Percentiles rank a stretch among this genome's conserved stretches.
Conservation (phyloP, 1,140 invertebrate genomes). For the Vanessa tameamea region DNA sequence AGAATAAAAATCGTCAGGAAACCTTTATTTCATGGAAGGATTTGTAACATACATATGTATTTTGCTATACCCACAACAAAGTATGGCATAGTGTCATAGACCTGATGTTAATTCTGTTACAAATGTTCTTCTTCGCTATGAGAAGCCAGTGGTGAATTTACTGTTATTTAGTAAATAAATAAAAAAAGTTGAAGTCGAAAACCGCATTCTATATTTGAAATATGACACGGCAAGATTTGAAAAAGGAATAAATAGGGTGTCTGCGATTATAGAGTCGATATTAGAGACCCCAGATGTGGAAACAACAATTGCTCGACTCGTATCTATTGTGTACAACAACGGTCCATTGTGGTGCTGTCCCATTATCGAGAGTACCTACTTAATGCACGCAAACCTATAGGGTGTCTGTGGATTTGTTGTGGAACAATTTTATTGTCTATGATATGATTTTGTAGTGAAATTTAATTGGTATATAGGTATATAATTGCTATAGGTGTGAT, state of each 20-base stretch:
- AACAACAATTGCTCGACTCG: constrained; percentile 58
- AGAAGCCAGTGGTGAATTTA: neutral
- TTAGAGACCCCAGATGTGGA: constrained; percentile 70
- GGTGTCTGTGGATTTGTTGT: constrained; percentile 37
- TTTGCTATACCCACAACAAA: no score
- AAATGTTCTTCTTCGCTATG: no score
- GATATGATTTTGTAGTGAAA: neutral
- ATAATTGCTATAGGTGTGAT: no score
- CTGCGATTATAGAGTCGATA: constrained; percentile 38
- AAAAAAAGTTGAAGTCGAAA: constrained; percentile 13
- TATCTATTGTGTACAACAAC: constrained; percentile 57
- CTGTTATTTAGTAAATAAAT: neutral
- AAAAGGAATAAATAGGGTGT: constrained; percentile 34
- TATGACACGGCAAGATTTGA: constrained; percentile 31
- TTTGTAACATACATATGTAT: no score
- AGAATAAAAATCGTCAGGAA: no score
- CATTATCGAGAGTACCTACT: constrained; percentile 66
- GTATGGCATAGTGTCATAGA: no score
- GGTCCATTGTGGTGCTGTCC: constrained; percentile 51
- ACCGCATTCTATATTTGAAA: constrained; percentile 16
- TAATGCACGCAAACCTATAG: constrained; percentile 59
- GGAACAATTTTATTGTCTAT: neutral
- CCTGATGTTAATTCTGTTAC: no score
- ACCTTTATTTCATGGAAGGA: no score
- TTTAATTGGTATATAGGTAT: no score